Percentiles rank a stretch among this genome's conserved stretches.
Conservation (phyloP, 1,140 invertebrate species). For the Bilobella aurantiaca region DNA sequence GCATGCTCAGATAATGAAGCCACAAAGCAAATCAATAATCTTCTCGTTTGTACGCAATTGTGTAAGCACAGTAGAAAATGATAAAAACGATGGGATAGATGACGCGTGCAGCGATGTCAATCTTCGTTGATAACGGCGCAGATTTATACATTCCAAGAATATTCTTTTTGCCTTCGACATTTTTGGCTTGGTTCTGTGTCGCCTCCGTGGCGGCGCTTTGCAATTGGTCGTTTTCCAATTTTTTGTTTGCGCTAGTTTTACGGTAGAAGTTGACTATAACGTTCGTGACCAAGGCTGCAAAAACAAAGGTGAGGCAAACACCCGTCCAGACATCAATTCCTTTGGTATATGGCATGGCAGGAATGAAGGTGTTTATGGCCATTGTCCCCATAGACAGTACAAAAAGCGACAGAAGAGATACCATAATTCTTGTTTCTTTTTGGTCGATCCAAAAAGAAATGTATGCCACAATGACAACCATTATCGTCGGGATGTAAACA, state of each 20-base stretch:
- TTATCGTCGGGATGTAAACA: slow-evolving; percentile 45
- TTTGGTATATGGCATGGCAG: slow-evolving; percentile 11
- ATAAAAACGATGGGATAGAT: slow-evolving; percentile 22
- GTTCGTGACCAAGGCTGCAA: slow-evolving; percentile 48
- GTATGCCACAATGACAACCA: slow-evolving; percentile 51
- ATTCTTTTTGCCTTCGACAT: background rate
- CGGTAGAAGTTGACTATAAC: slow-evolving; percentile 49
- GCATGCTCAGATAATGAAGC: too few relatives aligned
- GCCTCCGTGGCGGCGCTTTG: background rate
- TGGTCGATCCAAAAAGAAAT: slow-evolving; percentile 48
- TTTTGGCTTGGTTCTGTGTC: background rate
- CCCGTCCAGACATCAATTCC: slow-evolving; percentile 49
- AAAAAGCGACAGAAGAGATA: slow-evolving; percentile 48
- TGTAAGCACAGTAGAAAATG: slow-evolving; percentile 20
- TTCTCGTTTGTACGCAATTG: background rate
- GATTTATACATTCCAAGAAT: too few relatives aligned
- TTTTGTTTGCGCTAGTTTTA: slow-evolving; percentile 33
- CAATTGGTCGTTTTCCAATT: slow-evolving; percentile 37
- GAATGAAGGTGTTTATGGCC: slow-evolving; percentile 38
- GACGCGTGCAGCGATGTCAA: slow-evolving; percentile 17
- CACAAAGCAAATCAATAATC: too few relatives aligned
- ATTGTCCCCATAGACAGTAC: slow-evolving; percentile 49
- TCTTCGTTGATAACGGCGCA: slow-evolving; percentile 19
- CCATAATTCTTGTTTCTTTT: slow-evolving; percentile 43
- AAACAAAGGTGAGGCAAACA: slow-evolving; percentile 49